Base-by-base conservation (phyloP, 2,113 vertebrate genomes). In the Protomyctophum bolini region DNA sequence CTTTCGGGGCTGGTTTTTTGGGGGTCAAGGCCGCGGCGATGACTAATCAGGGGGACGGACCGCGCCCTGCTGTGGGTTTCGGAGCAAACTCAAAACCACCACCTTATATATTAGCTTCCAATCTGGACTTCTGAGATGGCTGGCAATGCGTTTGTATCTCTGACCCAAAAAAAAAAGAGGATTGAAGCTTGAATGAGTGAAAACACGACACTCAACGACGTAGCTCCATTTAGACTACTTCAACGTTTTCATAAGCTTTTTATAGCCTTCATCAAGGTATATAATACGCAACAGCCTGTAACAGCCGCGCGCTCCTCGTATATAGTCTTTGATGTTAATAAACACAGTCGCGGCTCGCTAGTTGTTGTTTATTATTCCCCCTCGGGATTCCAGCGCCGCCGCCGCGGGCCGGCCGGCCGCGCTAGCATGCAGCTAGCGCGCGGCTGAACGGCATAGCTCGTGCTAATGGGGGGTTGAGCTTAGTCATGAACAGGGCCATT, bases 31-130 rank as follows among this genome's bases (percentile, higher is more conserved):
- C 77, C 57, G 21, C 21, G 67, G 5, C 33, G 65, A 82, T 81
- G 81, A 88, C 74, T 84, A 89, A 91, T 90, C 85, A 82, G 77
- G 73, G 77, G 73, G 21, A 1, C 83, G 81, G 81, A 79, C 82
- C 83, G 84, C 84, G 81, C 82, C 86, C 83, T 79, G 76, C 7
- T 85, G 83, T 79, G 76, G 6, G 74, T 84, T 80, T 48, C 76
- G 66, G 76, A 73, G 72, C 58, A 64, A 64, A 4, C 6, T 55
- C 75, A 64, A 77, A 70, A 78, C 84, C 81, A 15, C 78, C 87
- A 84, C 73, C 65, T 21, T 21, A 21, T 2, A 21, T 21, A 21
- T 21, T 77, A 70, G 55, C 75, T 70, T 41, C 3, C 1, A 6
- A 68, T 73, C 73, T 33, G 76, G 83, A 88, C 87, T 3, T 41